Base-by-base conservation (phyloP, 1,140 invertebrate species). In the Notospermus geniculatus region DNA sequence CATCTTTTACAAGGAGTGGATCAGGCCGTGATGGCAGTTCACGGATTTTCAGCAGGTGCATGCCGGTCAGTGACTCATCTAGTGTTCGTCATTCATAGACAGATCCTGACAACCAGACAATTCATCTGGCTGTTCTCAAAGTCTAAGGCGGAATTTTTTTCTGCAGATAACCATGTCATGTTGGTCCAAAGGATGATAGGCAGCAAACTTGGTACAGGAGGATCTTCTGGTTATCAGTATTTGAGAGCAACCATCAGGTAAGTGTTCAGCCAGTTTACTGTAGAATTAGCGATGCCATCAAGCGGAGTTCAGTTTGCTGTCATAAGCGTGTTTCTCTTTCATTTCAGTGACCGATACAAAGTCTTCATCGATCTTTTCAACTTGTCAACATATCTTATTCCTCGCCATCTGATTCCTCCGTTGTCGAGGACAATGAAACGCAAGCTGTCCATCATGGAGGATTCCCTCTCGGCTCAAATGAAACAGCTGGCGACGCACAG, bases 151-250 rank as follows among this genome's bases (percentile, higher is more conserved):
- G 11, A 13, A 43, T 11, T 43, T 58, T 60, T 69, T 71, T 66
- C 70, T 83, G 41, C 71, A 98, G 96, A 97, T 81, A 98, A 98
- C 82, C 97, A 99, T 77, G 91, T 98, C 23, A 88, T 97, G 67
- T 91, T 99, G 89, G 97, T 98, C n/a, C 95, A 98, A 80, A 86
- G 96, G 75, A 98, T 99, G 95, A 94, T 99, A 68, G 97, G 97
- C 7, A 95, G 92, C 1, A 93, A 95, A 75, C 79, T 96, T 1
- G 97, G 97, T 30, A 98, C 97, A 0, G 97, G 96, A 36, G 97
- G 97, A 5, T 98, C 95, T 39, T 95, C 94, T 0, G 97, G 97
- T 7, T 98, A 99, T 83, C 93, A 98, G 71, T 99, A 99, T 82
- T 84, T 99, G 4, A 86, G 95, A 60, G 95, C 95, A n/a, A 99